Evolutionary conservation across 1,140 invertebrate species (phyloP), one percentile per base, ranked within the genome.

Genomic region (Geopemphigus sp.): DNA sequence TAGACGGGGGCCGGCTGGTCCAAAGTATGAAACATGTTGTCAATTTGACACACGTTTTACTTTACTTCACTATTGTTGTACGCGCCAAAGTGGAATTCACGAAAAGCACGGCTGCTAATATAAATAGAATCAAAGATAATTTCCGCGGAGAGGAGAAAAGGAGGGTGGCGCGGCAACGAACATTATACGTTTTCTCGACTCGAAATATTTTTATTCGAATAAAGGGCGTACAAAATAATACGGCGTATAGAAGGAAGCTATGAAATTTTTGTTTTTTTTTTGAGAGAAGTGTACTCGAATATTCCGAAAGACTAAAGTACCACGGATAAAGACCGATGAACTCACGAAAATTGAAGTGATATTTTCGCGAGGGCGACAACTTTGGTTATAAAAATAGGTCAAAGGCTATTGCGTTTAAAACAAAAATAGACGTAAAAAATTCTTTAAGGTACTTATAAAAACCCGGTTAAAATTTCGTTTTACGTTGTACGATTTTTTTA

Each of bases 11-110:
- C 26, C 61, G 32, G 61, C 17, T 63, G 61, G 61, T 63, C 10
- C 32, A n/a, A 63, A 63, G 61, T 19, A 63, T 63, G 61, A 63
- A 63, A 63, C 61, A 63, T 32, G 11, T 63, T 63, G 61, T 63
- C 29, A 32, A 63, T 19, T 63, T 63, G 26, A 32, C 61, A 63
- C 61, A 63, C 29, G 61, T 63, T 29, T 63, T 63, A 61, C 24
- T 61, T 17, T 22, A 32, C 15, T 17, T n/a, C n/a, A 32, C 15
- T 29, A 17, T 1, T 14, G 32, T 63, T 63, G 17, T 63, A 63
- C 19, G 47, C 17, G 47, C 11, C 47, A 12, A 19, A 63, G 61
- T 63, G 32, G 19, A 19, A 26, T 63, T 63, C 19, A 63, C 11
- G 19, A 32, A 63, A 29, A 17, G 32, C 3, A 39, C 3, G 19